These are phyloP conservation scores for Diplosoma virens DNA, from an alignment of 23 tunicate species.

Conservation along the genomic window DNA sequence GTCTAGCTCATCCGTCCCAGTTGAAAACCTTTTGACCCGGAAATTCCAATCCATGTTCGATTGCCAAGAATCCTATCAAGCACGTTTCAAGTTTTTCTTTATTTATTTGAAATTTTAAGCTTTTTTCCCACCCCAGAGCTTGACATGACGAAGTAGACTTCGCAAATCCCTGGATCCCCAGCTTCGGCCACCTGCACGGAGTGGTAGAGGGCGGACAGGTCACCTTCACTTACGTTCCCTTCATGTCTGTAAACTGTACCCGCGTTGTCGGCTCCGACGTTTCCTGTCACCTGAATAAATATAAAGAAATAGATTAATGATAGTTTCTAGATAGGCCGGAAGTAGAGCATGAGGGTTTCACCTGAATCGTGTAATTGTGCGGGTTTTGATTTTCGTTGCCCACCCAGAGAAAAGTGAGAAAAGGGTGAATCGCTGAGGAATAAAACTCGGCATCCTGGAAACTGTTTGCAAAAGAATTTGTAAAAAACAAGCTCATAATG, in stretches of 20 bases:
- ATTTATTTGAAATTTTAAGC: background rate
- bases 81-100: background rate
- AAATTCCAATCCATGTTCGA: background rate
- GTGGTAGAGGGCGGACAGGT: background rate
- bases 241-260: background rate
- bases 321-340: background rate
- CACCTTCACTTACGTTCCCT: background rate
- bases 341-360: background rate
- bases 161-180: conserved; percentile 3
- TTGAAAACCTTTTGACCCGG: background rate
- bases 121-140: background rate
- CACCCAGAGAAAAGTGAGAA: background rate
- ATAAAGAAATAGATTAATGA: background rate
- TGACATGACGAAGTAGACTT: conserved; percentile 1
- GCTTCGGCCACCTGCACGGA: background rate
- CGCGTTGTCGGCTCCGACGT: background rate
- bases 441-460: background rate
- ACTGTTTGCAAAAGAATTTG: background rate
- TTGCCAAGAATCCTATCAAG: background rate
- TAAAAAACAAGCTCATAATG: background rate
- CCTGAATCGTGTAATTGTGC: conserved; percentile 2
- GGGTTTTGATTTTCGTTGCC: background rate
- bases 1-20: background rate
- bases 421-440: background rate
- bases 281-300: background rate